Conservation (phyloP, 2,888 invertebrate species). For the Lasioglossum malachurum region DNA sequence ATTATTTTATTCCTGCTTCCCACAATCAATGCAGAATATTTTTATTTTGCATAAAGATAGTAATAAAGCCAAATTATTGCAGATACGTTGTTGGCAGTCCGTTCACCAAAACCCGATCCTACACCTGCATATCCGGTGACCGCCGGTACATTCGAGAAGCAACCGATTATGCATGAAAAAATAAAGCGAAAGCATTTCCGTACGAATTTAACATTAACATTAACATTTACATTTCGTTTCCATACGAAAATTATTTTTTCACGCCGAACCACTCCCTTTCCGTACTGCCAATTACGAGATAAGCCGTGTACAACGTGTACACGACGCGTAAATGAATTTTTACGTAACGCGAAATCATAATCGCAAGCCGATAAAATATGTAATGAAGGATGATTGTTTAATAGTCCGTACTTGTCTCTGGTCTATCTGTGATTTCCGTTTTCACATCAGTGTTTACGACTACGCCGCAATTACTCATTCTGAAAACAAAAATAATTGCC, state of each 20-base stretch:
- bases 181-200: background rate
- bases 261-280: background rate
- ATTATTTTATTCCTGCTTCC: too few relatives aligned
- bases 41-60: too few relatives aligned
- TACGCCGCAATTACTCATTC: background rate
- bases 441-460: background rate
- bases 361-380: background rate
- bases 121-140: background rate
- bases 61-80: too few relatives aligned
- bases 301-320: background rate
- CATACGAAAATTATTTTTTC: background rate
- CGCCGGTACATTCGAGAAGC: background rate
- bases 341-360: background rate
- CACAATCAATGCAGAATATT: too few relatives aligned
- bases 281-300: background rate
- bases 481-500: background rate
- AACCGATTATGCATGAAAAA: background rate
- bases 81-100: too few relatives aligned
- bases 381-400: background rate
- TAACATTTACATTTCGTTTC: too few relatives aligned
- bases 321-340: background rate
- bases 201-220: too few relatives aligned
- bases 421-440: background rate
- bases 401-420: background rate
- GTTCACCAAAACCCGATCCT: too few relatives aligned